Conservation (phyloP, 2,113 vertebrate genomes). For the Vimba vimba region DNA sequence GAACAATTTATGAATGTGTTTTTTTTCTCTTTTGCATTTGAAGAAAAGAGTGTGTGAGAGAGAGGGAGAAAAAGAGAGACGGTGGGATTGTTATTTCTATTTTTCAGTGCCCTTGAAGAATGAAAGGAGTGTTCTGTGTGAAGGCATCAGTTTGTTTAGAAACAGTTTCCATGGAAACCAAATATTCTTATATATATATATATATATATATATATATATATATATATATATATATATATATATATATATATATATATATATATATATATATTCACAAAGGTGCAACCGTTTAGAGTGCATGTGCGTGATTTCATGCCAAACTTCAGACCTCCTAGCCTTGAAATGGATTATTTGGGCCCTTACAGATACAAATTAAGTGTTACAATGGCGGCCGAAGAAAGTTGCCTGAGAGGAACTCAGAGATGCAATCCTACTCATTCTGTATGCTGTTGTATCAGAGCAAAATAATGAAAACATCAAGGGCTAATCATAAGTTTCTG, state of each 20-base stretch:
- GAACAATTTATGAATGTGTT: neutral
- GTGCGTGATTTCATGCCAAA: conserved; percentile 35
- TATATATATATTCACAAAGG: neutral
- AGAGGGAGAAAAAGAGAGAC: conserved; percentile 25
- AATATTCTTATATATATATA: conserved; percentile 36
- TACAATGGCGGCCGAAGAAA: neutral
- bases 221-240: too few species aligned
- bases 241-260: too few species aligned
- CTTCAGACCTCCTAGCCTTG: conserved; percentile 28
- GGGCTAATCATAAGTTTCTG: neutral
- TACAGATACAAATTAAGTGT: neutral
- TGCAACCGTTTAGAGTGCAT: conserved; percentile 13
- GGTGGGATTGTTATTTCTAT: conserved; percentile 33
- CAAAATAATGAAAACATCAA: neutral
- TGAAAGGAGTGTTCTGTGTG: conserved; percentile 49
- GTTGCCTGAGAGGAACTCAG: neutral
- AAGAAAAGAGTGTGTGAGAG: neutral
- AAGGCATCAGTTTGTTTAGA: conserved; percentile 48
- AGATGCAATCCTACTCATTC: neutral
- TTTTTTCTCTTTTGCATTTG: neutral
- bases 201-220: too few species aligned
- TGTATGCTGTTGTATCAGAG: neutral
- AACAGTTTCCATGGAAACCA: conserved; percentile 58
- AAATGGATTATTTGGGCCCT: conserved; percentile 15
- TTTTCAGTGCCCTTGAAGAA: conserved; percentile 55